A percentile compares a stretch with the other conserved stretches of the same genome.
Evolutionary conservation across 92 coral and sea anemone genomes (phyloP).

Genomic region (Zoanthus sansibaricus): DNA sequence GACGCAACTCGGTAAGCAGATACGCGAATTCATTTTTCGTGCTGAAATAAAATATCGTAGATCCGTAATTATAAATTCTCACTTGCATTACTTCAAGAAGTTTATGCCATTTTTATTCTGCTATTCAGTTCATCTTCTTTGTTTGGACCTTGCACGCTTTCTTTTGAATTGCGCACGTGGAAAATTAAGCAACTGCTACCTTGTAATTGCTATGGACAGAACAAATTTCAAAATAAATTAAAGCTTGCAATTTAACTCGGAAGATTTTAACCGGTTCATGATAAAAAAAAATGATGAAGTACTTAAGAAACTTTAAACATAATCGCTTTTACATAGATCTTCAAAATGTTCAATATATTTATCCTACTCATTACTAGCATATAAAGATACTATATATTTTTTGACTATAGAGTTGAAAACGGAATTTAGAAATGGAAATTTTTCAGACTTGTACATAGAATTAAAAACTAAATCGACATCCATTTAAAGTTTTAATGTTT

Average conservation of each 20-base stretch:
- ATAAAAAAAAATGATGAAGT: too few species aligned
- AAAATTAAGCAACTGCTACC: not conserved
- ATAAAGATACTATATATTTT: not conserved
- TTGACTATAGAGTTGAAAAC: not conserved
- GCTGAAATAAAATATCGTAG: not conserved
- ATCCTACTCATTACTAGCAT: too few species aligned
- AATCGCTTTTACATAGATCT: too few species aligned
- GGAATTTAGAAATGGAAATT: not conserved
- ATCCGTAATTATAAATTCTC: not conserved
- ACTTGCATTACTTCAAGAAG: not conserved
- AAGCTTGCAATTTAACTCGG: not conserved
- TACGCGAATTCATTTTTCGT: not conserved
- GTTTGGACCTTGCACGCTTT: constrained; percentile 39
- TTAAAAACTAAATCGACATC: not conserved
- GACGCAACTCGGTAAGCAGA: not conserved
- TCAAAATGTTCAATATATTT: too few species aligned
- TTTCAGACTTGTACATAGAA: not conserved
- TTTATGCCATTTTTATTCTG: not conserved
- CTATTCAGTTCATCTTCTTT: constrained; percentile 8
- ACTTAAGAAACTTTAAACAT: too few species aligned
- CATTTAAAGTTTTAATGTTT: not conserved
- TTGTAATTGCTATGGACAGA: not conserved
- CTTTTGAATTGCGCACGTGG: constrained; percentile 47
- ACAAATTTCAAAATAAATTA: not conserved
- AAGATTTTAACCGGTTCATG: not conserved